Evolutionary conservation across 2,888 invertebrate species (phyloP), one percentile per base, ranked within the genome.

Genomic region (Slavum lentiscoides): DNA sequence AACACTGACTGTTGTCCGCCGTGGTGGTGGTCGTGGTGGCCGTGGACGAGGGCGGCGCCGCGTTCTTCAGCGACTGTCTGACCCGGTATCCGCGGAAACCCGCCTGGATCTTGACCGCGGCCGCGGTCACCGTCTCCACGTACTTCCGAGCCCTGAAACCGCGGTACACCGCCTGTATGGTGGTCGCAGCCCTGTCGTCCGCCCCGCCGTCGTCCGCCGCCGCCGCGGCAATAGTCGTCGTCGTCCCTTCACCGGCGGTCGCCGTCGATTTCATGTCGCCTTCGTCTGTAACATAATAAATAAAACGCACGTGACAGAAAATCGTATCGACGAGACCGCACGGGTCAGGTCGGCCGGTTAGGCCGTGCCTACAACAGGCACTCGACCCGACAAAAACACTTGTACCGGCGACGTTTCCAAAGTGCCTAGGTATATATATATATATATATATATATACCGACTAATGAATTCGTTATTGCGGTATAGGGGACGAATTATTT

Each of bases 121-220:
- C 83, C 17, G 81, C 82, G 37, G 74, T 68, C 55, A 82, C 82
- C 9, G 74, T 55, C 77, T 83, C 82, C 59, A 81, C 82, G 64
- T 81, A 69, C 74, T 85, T 84, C 49, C 85, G 83, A 17, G 83
- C 82, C 61, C 88, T 86, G 83, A 88, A 89, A 6, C 89, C 89
- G 53, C 89, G 87, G 85, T 89, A 89, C 82, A 88, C 88, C 37
- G 89, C 89, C 85, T 90, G 89, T 75, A 90, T 89, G 84, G 88
- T 89, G 17, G 88, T 88, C 15, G 89, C 89, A 39, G 90, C 89
- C 85, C 83, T 82, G 17, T 84, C 83, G 67, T 82, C 81, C n/a
- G 81, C 69, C 7, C 82, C 83, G 17, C 72, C 73, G 17, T 81
- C 74, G 15, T 61, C 74, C 23, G 64, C 72, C 21, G 59, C 74